These are phyloP conservation scores for Chionis minor DNA, from an alignment of 2,113 vertebrate species.

Conservation along the genomic window DNA sequence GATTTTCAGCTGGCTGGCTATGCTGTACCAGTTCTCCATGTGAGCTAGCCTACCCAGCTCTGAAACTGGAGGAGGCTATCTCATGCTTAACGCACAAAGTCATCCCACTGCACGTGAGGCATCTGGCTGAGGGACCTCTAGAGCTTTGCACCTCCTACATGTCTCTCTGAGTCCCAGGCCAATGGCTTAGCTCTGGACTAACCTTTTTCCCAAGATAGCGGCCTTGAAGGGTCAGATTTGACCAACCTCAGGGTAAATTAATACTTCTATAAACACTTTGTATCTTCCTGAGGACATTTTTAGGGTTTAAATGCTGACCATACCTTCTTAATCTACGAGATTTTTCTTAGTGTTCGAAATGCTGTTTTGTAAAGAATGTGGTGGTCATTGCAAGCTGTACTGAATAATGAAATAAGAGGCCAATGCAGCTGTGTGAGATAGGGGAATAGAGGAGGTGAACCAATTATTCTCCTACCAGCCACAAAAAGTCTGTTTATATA, in stretches of 20 bases:
- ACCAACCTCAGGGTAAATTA: accelerated
- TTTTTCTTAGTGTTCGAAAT: not conserved
- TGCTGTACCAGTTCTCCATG: not conserved
- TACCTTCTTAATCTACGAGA: not conserved
- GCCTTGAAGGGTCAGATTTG: not conserved
- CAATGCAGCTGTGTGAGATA: constrained; percentile 33
- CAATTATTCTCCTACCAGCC: constrained; percentile 66
- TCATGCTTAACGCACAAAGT: not conserved
- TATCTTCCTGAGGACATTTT: not conserved
- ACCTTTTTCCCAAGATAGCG: not conserved
- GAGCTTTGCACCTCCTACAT: not conserved
- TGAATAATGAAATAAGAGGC: constrained; percentile 58
- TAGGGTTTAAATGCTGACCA: not conserved
- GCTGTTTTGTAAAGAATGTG: not conserved
- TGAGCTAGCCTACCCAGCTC: not conserved
- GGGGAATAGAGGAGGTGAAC: constrained; percentile 54
- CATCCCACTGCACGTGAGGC: not conserved
- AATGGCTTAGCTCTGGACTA: not conserved
- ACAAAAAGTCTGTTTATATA: constrained; percentile 69
- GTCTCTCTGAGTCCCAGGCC: not conserved
- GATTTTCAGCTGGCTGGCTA: not conserved
- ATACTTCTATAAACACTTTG: not conserved
- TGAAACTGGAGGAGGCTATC: not conserved
- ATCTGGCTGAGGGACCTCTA: not conserved
- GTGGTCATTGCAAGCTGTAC: constrained; percentile 44